phyloP scores from a whole-genome alignment of 2,797 vertebrate species.

The Rhabdomys pumilio region DNA sequence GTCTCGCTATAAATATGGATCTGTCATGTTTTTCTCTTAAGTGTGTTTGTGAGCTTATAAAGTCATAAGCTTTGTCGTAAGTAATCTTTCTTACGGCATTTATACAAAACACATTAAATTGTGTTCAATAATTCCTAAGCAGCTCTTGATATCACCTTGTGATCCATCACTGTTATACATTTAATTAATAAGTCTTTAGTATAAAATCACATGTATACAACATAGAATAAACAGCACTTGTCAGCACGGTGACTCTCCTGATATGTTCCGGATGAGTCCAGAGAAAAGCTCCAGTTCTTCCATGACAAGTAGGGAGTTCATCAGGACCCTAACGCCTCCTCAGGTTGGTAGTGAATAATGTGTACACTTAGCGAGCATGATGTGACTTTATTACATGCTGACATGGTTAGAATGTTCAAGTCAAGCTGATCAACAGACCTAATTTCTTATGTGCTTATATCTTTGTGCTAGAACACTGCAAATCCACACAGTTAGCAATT shows the following conservation, averaged over 20 bases:
- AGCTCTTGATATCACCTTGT: conserved; percentile 1
- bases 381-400: background rate
- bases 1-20: background rate
- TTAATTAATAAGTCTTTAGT: conserved; percentile 39
- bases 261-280: background rate
- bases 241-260: background rate
- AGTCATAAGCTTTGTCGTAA: conserved; percentile 4
- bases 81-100: conserved; percentile 38
- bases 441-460: background rate
- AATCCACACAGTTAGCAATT: background rate
- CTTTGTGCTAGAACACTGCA: background rate
- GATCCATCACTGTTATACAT: background rate
- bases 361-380: background rate
- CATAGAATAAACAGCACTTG: conserved; percentile 2
- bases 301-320: background rate
- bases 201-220: conserved; percentile 7
- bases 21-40: conserved; percentile 9
- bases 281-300: conserved; percentile 18
- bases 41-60: conserved; percentile 15
- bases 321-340: background rate
- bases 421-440: background rate
- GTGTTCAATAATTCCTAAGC: conserved; percentile 10
- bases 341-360: background rate
- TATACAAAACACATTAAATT: conserved; percentile 48
- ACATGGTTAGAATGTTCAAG: background rate